These are phyloP conservation scores for Plusia festucae DNA, from an alignment of 2,888 invertebrate species.

Conservation along the genomic window DNA sequence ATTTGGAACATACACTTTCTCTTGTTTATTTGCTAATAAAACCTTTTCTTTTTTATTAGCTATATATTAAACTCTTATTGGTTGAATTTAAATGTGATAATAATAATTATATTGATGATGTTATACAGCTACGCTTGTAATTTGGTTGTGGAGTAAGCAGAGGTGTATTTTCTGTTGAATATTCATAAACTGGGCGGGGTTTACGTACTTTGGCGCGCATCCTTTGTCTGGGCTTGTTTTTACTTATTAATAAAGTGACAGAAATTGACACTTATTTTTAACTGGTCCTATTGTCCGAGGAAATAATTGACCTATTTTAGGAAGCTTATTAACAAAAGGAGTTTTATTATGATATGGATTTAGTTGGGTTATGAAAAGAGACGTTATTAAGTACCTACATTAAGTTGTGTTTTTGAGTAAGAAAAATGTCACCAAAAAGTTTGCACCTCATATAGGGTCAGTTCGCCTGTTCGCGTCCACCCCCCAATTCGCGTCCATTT, in stretches of 20 bases:
- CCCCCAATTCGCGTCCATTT: no score
- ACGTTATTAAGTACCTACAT: neutral
- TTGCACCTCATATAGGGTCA: no score
- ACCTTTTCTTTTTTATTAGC: conserved; percentile 25
- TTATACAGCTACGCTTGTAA: conserved; percentile 7
- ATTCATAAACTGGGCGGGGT: conserved; percentile 31
- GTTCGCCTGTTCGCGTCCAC: no score
- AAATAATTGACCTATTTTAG: neutral
- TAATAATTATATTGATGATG: conserved; percentile 6
- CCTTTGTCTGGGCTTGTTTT: conserved; percentile 41
- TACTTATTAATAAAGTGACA: conserved; percentile 9
- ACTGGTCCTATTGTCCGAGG: neutral
- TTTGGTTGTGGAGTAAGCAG: neutral
- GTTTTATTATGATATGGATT: neutral
- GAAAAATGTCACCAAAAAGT: no score
- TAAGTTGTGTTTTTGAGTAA: no score
- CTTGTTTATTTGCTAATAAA: conserved; percentile 31
- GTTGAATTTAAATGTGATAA: conserved; percentile 23
- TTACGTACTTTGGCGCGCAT: conserved; percentile 27
- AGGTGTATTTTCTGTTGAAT: conserved; percentile 9
- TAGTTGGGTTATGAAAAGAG: neutral
- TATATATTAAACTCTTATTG: conserved; percentile 27
- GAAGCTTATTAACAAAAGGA: neutral
- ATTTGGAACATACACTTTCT: conserved; percentile 7
- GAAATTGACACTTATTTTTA: neutral